These are phyloP conservation scores for Spilarctia lutea DNA, from an alignment of 2,888 invertebrate species.

Conservation along the genomic window DNA sequence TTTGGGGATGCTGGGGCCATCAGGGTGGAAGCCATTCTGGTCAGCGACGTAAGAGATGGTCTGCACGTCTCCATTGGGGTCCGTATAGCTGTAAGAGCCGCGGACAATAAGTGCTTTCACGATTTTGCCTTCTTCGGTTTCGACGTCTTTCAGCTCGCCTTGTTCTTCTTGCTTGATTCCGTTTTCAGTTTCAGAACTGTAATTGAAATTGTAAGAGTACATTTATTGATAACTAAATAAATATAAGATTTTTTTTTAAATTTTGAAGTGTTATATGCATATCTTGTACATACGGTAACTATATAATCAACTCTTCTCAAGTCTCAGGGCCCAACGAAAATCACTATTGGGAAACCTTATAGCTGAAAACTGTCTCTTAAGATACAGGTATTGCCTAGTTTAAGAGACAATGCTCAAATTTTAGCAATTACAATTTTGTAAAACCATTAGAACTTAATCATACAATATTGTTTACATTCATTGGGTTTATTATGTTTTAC, in stretches of 20 bases:
- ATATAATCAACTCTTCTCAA: too few relatives aligned
- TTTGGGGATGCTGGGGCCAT: constrained; percentile 12
- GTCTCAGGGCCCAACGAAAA: too few relatives aligned
- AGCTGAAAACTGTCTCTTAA: too few relatives aligned
- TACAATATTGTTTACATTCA: too few relatives aligned
- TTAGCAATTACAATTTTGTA: too few relatives aligned
- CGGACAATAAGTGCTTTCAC: constrained; percentile 85
- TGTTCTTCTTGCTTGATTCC: constrained; percentile 83
- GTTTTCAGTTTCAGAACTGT: constrained; percentile 32
- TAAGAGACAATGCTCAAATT: too few relatives aligned
- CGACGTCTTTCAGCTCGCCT: constrained; percentile 74
- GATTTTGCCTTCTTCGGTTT: constrained; percentile 87
- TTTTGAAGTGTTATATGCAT: too few relatives aligned
- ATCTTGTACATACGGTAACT: too few relatives aligned
- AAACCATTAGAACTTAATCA: too few relatives aligned
- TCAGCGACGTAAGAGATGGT: constrained; percentile 11
- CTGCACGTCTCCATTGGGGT: constrained; percentile 79
- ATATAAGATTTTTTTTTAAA: background rate
- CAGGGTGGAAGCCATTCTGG: constrained; percentile 15
- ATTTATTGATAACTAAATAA: background rate
- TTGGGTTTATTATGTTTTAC: too few relatives aligned
- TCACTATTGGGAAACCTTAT: too few relatives aligned
- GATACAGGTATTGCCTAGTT: too few relatives aligned
- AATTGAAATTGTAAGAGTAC: background rate
- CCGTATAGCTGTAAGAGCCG: constrained; percentile 86